These are phyloP conservation scores for Chaetodon trifascialis DNA, from an alignment of 2,113 vertebrate genomes.

Conservation along the genomic window DNA sequence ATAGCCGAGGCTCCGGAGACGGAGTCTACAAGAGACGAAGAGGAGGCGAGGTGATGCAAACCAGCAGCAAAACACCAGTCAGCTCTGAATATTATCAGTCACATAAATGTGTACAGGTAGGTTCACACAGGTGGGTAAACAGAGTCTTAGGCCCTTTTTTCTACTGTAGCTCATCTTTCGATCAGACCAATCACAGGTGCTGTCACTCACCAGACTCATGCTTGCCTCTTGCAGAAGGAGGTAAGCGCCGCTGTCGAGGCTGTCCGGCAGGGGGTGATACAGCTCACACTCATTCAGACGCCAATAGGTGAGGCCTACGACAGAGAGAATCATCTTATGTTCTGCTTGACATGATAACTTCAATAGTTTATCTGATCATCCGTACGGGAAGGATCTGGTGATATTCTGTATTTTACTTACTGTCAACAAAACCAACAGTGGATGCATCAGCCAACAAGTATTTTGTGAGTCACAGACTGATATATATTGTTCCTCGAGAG, in stretches of 20 bases:
- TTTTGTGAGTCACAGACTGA: not conserved
- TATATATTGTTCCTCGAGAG: not conserved
- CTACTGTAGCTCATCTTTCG: not conserved
- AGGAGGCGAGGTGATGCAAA: not conserved
- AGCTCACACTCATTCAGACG: slow-evolving; percentile 90
- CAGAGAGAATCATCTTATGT: not conserved
- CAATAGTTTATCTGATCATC: not conserved
- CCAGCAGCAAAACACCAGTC: not conserved
- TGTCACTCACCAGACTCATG: slow-evolving; percentile 81
- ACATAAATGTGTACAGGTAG: not conserved
- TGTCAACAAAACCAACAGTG: not conserved
- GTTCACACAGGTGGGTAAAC: not conserved
- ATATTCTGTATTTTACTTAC: not conserved
- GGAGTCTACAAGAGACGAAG: slow-evolving; percentile 71
- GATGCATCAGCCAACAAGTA: not conserved
- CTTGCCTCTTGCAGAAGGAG: slow-evolving; percentile 78
- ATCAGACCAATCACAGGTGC: not conserved
- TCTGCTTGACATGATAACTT: not conserved
- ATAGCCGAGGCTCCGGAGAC: slow-evolving; percentile 82
- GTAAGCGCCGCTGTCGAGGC: slow-evolving; percentile 82
- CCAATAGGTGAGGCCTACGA: slow-evolving; percentile 92
- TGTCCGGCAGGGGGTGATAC: slow-evolving; percentile 88
- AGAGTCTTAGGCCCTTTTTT: not conserved
- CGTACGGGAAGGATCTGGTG: not conserved
- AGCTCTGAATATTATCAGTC: not conserved